Conservation (phyloP, 2,113 vertebrate genomes). For the Archocentrus centrarchus region DNA sequence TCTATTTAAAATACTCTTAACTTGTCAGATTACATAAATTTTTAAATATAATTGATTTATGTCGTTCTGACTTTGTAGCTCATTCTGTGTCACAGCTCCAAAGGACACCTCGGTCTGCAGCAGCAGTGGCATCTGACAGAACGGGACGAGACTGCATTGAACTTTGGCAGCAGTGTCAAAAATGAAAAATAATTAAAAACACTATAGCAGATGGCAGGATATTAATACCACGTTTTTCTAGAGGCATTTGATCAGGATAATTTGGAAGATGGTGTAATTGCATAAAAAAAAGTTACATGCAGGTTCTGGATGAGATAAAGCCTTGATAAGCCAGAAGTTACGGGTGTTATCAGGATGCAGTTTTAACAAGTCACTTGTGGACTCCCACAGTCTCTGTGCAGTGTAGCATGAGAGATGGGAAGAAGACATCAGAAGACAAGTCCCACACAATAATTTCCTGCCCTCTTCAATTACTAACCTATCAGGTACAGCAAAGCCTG, state of each 20-base stretch:
- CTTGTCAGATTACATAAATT: neutral
- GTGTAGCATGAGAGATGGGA: constrained; percentile 8
- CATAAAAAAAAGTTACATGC: neutral
- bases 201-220: neutral
- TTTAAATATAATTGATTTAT: neutral
- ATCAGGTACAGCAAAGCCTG: constrained; percentile 45
- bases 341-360: constrained; percentile 7
- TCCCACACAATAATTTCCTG: constrained; percentile 51
- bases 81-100: neutral
- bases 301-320: neutral
- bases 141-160: neutral
- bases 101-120: neutral
- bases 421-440: neutral
- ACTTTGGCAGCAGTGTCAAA: neutral
- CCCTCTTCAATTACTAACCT: constrained; percentile 70
- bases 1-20: neutral
- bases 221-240: neutral
- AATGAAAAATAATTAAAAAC: neutral
- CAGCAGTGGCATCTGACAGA: neutral
- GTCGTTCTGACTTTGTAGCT: neutral
- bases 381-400: constrained; percentile 1
- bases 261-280: neutral
- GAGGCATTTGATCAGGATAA: neutral
- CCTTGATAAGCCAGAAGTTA: neutral
- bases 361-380: neutral